Evolutionary conservation across 37 sponge, comb jelly and placozoan genomes (phyloP).

Genomic region (Crambe crambe): DNA sequence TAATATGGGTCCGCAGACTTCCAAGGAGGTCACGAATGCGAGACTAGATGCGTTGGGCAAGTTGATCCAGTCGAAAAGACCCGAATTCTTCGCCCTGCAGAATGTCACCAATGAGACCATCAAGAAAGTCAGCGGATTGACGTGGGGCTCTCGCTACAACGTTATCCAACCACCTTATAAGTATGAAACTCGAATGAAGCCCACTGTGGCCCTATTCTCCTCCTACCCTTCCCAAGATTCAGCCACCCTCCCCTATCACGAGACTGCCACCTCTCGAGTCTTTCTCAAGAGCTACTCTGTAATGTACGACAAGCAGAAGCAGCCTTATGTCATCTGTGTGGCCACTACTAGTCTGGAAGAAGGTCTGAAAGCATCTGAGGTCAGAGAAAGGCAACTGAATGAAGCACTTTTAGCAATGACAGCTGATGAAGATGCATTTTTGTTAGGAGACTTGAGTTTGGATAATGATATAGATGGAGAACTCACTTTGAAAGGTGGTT

Average conservation of each 20-base stretch:
- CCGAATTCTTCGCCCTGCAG: conserved; percentile 78
- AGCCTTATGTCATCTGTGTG: conserved; percentile 48
- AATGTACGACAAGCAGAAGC: conserved; percentile 73
- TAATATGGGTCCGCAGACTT: conserved; percentile 25
- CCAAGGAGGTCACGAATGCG: neutral
- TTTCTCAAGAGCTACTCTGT: conserved; percentile 55
- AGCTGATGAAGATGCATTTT: conserved; percentile 44
- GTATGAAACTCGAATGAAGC: conserved; percentile 67
- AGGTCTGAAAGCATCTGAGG: conserved; percentile 8
- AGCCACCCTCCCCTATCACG: conserved; percentile 15
- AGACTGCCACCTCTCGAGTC: conserved; percentile 18
- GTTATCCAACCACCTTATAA: conserved; percentile 44
- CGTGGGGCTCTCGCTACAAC: conserved; percentile 69
- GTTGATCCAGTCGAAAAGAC: conserved; percentile 50
- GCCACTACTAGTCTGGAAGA: conserved; percentile 48
- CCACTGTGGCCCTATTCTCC: conserved; percentile 55
- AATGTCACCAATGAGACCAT: conserved; percentile 55
- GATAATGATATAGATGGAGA: conserved; percentile 50
- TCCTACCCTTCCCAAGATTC: conserved; percentile 63
- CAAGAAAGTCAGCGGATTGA: conserved; percentile 35
- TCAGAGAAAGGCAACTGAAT: conserved; percentile 70
- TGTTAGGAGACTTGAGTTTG: conserved; percentile 62
- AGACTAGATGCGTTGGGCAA: conserved; percentile 66
- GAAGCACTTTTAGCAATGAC: conserved; percentile 35
- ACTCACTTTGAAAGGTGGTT: conserved; percentile 41